phyloP scores from a whole-genome alignment of 1,140 invertebrate genomes.

The Lepidurus arcticus region DNA sequence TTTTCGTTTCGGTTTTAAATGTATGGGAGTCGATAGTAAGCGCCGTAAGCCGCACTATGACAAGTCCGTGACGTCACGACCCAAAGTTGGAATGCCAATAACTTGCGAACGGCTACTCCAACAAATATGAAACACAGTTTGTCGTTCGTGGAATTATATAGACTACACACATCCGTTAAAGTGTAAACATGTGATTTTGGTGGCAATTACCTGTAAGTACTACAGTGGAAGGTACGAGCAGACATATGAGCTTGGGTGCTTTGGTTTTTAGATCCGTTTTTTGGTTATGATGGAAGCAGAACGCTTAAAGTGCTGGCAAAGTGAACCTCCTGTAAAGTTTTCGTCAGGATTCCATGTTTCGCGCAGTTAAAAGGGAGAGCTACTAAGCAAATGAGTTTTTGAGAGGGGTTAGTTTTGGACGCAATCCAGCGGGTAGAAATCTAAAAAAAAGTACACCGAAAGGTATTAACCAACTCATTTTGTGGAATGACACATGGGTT shows the following conservation, averaged over 20 bases:
- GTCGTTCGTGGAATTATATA: no score
- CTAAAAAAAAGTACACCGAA: no score
- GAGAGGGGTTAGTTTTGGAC: neutral
- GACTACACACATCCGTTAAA: neutral
- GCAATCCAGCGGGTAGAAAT: neutral
- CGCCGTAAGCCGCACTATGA: no score
- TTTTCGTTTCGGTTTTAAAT: no score
- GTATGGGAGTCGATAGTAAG: no score
- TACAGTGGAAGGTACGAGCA: neutral
- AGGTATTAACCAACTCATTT: neutral
- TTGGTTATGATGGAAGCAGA: neutral
- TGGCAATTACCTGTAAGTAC: neutral
- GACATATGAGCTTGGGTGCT: neutral
- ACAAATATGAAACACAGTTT: no score
- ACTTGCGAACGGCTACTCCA: no score
- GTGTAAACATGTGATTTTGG: neutral
- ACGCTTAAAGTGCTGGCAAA: neutral
- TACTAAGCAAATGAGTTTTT: neutral
- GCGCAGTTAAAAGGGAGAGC: neutral
- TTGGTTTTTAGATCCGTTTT: neutral
- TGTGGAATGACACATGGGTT: neutral
- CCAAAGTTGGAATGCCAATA: no score
- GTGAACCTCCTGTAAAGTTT: neutral
- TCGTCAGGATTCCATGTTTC: neutral
- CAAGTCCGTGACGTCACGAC: no score